Conservation (phyloP, 2,888 invertebrate species). For the Caenorhabditis uteleia region DNA sequence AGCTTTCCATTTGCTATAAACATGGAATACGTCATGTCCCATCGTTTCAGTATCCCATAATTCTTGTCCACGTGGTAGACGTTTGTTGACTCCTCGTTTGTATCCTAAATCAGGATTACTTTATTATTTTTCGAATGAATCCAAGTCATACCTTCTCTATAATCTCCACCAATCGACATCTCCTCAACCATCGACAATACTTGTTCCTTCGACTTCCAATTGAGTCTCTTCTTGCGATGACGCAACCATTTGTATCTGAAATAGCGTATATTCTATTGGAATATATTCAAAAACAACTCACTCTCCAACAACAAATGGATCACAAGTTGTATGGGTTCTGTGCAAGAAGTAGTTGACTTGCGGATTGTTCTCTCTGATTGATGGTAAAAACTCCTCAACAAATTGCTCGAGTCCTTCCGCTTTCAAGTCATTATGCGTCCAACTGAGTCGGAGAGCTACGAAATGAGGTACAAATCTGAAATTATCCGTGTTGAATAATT, state of each 20-base stretch:
- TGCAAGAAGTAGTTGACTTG: constrained; percentile 55
- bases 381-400: constrained; percentile 64
- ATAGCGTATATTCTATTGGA: background rate
- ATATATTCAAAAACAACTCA: constrained; percentile 24
- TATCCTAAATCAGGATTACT: constrained; percentile 24
- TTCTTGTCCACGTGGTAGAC: constrained; percentile 65
- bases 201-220: constrained; percentile 60
- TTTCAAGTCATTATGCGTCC: constrained; percentile 62
- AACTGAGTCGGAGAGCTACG: constrained; percentile 57
- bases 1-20: constrained; percentile 65
- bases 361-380: constrained; percentile 64
- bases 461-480: constrained; percentile 60
- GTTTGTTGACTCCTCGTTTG: constrained; percentile 57
- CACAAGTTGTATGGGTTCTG: constrained; percentile 59
- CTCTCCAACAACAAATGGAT: constrained; percentile 68
- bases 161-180: constrained; percentile 65
- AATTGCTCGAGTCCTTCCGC: constrained; percentile 66
- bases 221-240: constrained; percentile 52
- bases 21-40: constrained; percentile 66
- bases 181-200: constrained; percentile 66
- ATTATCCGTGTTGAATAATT: background rate
- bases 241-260: constrained; percentile 55
- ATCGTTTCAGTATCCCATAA: constrained; percentile 67
- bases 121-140: background rate
- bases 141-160: constrained; percentile 46